Percentiles rank a stretch among this genome's conserved stretches.
These are phyloP conservation scores for Eretmochelys imbricata DNA, from an alignment of 2,113 vertebrate species.

Conservation along the genomic window DNA sequence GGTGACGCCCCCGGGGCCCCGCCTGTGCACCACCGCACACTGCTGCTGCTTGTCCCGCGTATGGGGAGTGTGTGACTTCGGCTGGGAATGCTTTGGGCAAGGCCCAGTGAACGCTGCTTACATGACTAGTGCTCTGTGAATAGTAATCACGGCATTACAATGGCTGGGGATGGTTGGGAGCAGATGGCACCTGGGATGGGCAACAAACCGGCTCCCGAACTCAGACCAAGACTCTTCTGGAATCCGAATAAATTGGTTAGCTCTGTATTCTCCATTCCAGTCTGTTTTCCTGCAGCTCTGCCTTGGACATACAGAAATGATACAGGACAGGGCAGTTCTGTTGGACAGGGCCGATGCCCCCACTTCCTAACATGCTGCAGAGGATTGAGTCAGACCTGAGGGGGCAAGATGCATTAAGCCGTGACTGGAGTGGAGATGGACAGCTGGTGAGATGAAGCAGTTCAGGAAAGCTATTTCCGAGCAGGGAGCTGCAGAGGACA, in stretches of 20 bases:
- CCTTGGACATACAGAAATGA: too few relatives aligned
- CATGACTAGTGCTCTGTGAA: neutral
- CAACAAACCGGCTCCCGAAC: neutral
- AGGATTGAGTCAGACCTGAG: neutral
- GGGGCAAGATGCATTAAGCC: neutral
- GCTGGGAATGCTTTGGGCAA: neutral
- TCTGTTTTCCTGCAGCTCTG: neutral
- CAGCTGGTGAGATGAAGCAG: neutral
- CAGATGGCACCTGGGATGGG: neutral
- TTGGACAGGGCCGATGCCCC: neutral
- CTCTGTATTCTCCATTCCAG: neutral
- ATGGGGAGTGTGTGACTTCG: neutral
- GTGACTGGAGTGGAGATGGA: neutral
- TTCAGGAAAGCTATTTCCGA: neutral
- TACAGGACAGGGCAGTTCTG: neutral
- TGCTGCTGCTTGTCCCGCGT: neutral
- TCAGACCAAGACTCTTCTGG: neutral
- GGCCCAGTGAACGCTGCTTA: neutral
- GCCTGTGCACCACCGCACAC: neutral
- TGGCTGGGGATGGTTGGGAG: neutral
- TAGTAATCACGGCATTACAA: neutral
- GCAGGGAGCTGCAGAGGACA: neutral
- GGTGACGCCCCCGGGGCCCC: neutral
- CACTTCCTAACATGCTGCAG: too few relatives aligned
- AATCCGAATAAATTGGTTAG: neutral